phyloP scores from a whole-genome alignment of 2,797 vertebrate species.

The Sorex maritimensis region DNA sequence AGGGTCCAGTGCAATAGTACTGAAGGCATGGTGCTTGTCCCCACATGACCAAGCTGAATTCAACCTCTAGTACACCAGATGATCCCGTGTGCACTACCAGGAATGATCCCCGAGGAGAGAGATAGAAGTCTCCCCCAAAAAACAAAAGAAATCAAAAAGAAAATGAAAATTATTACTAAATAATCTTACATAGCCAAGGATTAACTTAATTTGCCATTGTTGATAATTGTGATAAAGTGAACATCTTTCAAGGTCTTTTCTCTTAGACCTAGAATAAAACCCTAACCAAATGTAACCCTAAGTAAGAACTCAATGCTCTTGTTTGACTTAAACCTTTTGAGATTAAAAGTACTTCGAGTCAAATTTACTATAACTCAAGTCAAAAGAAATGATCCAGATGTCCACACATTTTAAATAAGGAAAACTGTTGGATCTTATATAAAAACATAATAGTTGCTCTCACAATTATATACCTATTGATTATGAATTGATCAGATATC shows the following conservation, averaged over 20 bases:
- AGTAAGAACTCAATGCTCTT: background rate
- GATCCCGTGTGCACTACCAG: no score
- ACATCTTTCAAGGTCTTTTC: background rate
- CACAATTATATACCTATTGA: background rate
- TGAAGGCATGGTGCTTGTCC: no score
- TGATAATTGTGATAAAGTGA: background rate
- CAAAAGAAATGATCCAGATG: background rate
- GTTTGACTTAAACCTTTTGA: slow-evolving; percentile 17
- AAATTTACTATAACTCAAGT: background rate
- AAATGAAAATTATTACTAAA: no score
- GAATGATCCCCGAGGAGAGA: no score
- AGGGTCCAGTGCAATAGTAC: no score
- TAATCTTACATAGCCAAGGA: no score
- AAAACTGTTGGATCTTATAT: background rate
- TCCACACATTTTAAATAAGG: background rate
- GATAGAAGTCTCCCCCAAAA: no score
- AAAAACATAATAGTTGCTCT: background rate
- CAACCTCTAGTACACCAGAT: no score
- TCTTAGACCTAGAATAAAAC: slow-evolving; percentile 5
- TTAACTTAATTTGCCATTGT: no score
- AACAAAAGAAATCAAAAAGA: no score
- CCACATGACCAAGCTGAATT: no score
- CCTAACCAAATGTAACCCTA: background rate
- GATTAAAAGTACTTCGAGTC: background rate
- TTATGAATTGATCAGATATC: background rate